phyloP scores from a whole-genome alignment of 2,888 invertebrate genomes.

The Dryococelus australis region DNA sequence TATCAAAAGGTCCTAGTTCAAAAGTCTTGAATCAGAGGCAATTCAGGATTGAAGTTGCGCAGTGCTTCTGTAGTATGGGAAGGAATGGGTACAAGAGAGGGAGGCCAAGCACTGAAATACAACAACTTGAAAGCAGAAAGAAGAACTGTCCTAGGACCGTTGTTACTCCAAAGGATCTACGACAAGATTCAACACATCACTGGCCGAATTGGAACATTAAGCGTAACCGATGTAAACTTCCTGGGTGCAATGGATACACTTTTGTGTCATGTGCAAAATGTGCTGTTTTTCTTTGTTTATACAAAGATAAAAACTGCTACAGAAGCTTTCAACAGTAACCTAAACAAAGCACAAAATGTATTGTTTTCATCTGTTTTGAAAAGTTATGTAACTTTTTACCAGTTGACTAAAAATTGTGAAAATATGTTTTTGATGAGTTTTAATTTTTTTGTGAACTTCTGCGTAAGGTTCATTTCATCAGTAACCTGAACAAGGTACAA shows the following conservation, averaged over 20 bases:
- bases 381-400: not conserved
- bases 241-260: too few species aligned
- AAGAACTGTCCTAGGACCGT: not conserved
- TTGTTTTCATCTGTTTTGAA: not conserved
- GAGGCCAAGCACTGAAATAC: constrained; percentile 11
- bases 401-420: not conserved
- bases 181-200: not conserved
- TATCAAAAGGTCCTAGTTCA: not conserved
- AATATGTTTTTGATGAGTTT: too few species aligned
- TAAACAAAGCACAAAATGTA: not conserved
- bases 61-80: not conserved
- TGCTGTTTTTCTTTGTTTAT: constrained; percentile 13
- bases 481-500: too few species aligned
- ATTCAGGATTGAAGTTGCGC: not conserved
- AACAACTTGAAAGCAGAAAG: not conserved
- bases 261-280: not conserved
- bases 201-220: not conserved
- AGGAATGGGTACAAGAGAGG: not conserved
- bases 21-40: not conserved
- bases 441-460: too few species aligned
- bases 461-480: too few species aligned
- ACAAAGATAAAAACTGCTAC: constrained; percentile 23
- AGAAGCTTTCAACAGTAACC: not conserved
- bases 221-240: constrained; percentile 4
- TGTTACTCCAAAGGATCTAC: not conserved